Base-by-base conservation (phyloP, 2,888 invertebrate species). In the Marronus borbonicus region DNA sequence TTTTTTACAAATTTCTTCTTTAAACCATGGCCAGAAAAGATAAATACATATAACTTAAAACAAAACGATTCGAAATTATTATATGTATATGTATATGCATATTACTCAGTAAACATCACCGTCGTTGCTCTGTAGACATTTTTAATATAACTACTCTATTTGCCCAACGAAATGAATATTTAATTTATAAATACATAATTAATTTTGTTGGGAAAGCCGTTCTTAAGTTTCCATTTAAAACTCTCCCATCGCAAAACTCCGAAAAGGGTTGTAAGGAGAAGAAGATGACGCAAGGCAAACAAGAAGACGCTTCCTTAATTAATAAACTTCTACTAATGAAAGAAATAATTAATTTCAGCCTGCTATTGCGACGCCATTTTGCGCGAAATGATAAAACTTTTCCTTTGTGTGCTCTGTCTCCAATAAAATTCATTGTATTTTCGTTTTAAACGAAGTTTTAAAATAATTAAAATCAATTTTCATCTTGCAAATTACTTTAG, bases 271-370 rank as follows among this genome's bases (percentile, higher is more conserved):
- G 86, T 81, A 80, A 80, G 55, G 82, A 81, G 83, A 83, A 87
- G 88, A 88, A 87, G 88, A 88, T 88, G 88, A 88, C 88, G 88
- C 86, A 88, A 85, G 84, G 86, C 86, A 88, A 88, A 88, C 88
- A 88, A 85, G 86, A 85, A 87, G 88, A 88, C 88, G 88, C 88
- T 88, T 88, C 89, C 88, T 89, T 89, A 89, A 89, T 89, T 89
- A 89, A 89, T 89, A 89, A 89, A 89, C 88, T 89, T 88, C 88
- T 88, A 86, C 88, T 88, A 89, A 89, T 88, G 88, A 89, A 89
- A 89, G 89, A 89, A 89, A 89, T 89, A 89, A 88, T 89, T 89
- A 89, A 89, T 89, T 88, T 88, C 88, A 86, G 88, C 88, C 87
- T 87, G 86, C 85, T 85, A 86, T 84, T 86, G 85, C 85, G 84